Evolutionary conservation across 2,113 vertebrate species (phyloP).

Genomic region (Ginglymostoma cirratum): DNA sequence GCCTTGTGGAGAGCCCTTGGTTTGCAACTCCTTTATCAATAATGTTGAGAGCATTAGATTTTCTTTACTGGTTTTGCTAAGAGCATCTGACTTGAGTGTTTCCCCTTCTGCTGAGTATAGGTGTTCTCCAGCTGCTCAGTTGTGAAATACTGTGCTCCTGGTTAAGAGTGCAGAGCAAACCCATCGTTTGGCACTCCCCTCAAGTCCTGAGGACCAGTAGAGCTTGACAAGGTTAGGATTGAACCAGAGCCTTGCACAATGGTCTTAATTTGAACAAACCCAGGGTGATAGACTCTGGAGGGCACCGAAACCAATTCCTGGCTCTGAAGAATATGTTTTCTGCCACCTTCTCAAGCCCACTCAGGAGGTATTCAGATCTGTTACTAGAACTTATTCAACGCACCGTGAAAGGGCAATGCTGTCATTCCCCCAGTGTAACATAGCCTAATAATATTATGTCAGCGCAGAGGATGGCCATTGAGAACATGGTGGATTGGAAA

Average conservation of each 20-base stretch:
- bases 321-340: not conserved
- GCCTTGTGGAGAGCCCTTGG: not conserved
- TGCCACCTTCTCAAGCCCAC: not conserved
- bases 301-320: not conserved
- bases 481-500: not conserved
- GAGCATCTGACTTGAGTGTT: not conserved
- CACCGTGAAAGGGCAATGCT: not conserved
- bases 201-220: not conserved
- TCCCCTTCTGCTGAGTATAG: not conserved
- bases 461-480: no score
- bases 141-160: not conserved
- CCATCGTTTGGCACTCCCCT: not conserved
- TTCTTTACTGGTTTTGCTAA: not conserved
- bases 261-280: not conserved
- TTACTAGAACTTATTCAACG: not conserved
- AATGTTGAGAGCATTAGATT: not conserved
- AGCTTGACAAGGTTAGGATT: no score
- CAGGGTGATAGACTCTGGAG: not conserved
- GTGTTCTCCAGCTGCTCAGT: not conserved
- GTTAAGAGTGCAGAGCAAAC: not conserved
- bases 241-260: not conserved
- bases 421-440: not conserved
- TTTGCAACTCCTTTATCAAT: not conserved
- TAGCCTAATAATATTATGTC: not conserved
- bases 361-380: not conserved